These are phyloP conservation scores for Cichlasoma orientale DNA, from an alignment of 2,797 vertebrate genomes.

Conservation along the genomic window DNA sequence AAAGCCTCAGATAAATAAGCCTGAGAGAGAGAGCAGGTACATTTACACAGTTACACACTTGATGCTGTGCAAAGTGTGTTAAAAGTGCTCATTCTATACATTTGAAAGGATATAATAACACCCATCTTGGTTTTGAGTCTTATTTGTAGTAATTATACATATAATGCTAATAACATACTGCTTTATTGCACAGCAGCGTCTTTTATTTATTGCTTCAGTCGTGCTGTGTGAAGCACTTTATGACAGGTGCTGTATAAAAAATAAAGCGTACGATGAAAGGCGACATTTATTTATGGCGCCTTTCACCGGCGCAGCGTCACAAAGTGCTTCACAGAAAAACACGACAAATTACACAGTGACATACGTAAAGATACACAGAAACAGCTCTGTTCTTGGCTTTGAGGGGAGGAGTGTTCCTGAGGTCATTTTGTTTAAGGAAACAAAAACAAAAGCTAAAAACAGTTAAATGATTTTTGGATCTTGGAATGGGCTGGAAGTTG, in stretches of 20 bases:
- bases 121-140: no score
- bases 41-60: neutral
- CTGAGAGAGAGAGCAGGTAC: neutral
- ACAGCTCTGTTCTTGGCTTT: neutral
- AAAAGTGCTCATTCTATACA: neutral
- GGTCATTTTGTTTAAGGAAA: neutral
- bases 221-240: neutral
- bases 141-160: no score
- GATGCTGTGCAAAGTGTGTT: neutral
- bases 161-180: no score
- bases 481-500: neutral
- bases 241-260: neutral
- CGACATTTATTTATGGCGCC: neutral
- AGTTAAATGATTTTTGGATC: no score
- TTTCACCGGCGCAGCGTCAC: neutral
- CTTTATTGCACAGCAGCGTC: neutral
- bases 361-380: neutral
- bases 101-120: neutral
- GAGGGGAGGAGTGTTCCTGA: neutral
- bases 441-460: neutral
- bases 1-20: neutral
- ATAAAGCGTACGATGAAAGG: neutral
- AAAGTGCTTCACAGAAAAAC: neutral
- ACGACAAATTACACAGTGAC: neutral
- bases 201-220: neutral